Percentiles rank a stretch among this genome's conserved stretches.
phyloP scores from a whole-genome alignment of 1,140 invertebrate genomes.

The Cherax destructor region DNA sequence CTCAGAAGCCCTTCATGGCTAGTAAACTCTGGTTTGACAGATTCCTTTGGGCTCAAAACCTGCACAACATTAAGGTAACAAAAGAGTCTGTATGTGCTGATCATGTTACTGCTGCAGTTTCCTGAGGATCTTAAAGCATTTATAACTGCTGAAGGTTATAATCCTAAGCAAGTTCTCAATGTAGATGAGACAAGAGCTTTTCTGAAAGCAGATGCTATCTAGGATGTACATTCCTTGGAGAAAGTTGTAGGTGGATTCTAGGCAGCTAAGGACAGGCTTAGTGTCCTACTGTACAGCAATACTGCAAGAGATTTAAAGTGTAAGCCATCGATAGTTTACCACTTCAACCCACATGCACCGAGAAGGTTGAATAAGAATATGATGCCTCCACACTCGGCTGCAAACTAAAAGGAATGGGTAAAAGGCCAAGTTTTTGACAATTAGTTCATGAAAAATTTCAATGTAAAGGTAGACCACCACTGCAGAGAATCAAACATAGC shows the following conservation, averaged over 20 bases:
- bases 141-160: not conserved
- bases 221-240: not conserved
- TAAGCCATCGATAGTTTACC: slow-evolving; percentile 25
- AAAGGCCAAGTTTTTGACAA: slow-evolving; percentile 21
- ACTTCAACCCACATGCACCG: not conserved
- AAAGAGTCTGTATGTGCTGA: not conserved
- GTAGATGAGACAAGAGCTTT: slow-evolving; percentile 7
- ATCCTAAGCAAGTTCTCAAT: slow-evolving; percentile 11
- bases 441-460: slow-evolving; percentile 34
- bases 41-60: not conserved
- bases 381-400: slow-evolving; percentile 9
- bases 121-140: not conserved
- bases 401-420: slow-evolving; percentile 28
- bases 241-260: not conserved
- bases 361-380: slow-evolving; percentile 14
- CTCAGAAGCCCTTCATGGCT: not conserved
- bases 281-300: slow-evolving; percentile 9
- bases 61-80: not conserved
- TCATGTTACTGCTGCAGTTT: slow-evolving; percentile 1
- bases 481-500: not conserved
- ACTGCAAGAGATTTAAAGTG: not conserved
- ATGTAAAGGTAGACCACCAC: not conserved
- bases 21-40: not conserved
- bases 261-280: not conserved
- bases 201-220: slow-evolving; percentile 1